Conservation (phyloP, 2,888 invertebrate genomes). For the Parnassius mnemosyne region DNA sequence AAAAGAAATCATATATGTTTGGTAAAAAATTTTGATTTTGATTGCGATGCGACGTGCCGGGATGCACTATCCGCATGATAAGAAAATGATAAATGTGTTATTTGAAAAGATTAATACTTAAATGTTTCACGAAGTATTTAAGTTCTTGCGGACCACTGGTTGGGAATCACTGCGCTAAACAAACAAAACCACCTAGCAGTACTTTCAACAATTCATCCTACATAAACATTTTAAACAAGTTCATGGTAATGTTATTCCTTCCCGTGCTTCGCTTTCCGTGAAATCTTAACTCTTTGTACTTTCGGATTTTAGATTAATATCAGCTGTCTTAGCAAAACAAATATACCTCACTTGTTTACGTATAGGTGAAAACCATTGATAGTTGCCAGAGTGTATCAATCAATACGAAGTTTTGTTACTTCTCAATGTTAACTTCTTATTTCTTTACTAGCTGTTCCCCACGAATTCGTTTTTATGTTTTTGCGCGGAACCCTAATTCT, state of each 20-base stretch:
- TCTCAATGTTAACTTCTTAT: conserved; percentile 10
- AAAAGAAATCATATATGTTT: too few relatives aligned
- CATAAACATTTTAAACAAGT: not conserved
- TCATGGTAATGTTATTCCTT: conserved; percentile 4
- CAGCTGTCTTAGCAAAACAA: conserved; percentile 20
- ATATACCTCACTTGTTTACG: conserved; percentile 1
- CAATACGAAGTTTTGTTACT: not conserved
- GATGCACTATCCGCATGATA: too few relatives aligned
- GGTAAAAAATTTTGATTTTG: too few relatives aligned
- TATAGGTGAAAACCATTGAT: conserved; percentile 2
- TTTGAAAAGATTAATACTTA: too few relatives aligned
- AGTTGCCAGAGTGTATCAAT: conserved; percentile 15
- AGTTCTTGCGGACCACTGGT: too few relatives aligned
- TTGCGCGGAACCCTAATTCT: too few relatives aligned
- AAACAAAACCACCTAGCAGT: not conserved
- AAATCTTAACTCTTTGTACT: conserved; percentile 5
- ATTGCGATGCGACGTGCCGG: too few relatives aligned
- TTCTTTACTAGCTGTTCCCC: not conserved
- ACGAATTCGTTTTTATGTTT: too few relatives aligned
- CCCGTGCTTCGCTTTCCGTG: not conserved
- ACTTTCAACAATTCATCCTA: not conserved
- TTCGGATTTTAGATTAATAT: conserved; percentile 7
- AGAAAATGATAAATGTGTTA: too few relatives aligned
- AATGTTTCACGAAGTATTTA: too few relatives aligned
- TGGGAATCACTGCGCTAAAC: not conserved